Percentiles rank a stretch among this genome's conserved stretches.
Evolutionary conservation across 1,140 invertebrate genomes (phyloP).

Genomic region (Caerostris extrusa): DNA sequence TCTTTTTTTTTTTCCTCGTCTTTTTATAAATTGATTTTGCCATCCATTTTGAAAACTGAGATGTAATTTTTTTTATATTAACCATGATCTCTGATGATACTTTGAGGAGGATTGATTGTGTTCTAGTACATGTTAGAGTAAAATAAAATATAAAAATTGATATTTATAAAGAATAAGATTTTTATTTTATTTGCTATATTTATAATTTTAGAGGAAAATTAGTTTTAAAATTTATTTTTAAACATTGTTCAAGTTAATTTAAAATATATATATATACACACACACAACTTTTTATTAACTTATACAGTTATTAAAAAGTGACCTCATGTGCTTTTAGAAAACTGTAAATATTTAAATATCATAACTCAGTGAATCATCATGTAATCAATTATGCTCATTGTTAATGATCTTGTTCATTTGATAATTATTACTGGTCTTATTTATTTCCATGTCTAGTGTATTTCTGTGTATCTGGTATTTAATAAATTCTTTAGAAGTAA

Average conservation of each 20-base stretch:
- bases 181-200: background rate
- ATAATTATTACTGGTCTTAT: slow-evolving; percentile 49
- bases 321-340: slow-evolving; percentile 44
- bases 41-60: too few relatives aligned
- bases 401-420: slow-evolving; percentile 5
- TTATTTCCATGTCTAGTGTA: slow-evolving; percentile 57
- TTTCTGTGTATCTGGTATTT: slow-evolving; percentile 31
- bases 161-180: background rate
- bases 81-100: background rate
- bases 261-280: background rate
- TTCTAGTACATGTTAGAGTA: background rate
- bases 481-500: slow-evolving; percentile 61
- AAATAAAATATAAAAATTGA: background rate
- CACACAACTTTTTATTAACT: too few relatives aligned
- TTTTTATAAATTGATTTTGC: too few relatives aligned
- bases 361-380: background rate
- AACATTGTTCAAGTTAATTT: background rate
- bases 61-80: background rate
- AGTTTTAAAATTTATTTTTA: background rate
- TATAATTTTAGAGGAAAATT: background rate
- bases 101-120: background rate
- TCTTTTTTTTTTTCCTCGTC: too few relatives aligned
- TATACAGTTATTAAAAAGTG: background rate
- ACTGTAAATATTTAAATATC: background rate
- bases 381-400: slow-evolving; percentile 22